A percentile compares a stretch with the other conserved stretches of the same genome.
Conservation (phyloP, 2,797 vertebrate genomes). For the Ceyx erithaca region DNA sequence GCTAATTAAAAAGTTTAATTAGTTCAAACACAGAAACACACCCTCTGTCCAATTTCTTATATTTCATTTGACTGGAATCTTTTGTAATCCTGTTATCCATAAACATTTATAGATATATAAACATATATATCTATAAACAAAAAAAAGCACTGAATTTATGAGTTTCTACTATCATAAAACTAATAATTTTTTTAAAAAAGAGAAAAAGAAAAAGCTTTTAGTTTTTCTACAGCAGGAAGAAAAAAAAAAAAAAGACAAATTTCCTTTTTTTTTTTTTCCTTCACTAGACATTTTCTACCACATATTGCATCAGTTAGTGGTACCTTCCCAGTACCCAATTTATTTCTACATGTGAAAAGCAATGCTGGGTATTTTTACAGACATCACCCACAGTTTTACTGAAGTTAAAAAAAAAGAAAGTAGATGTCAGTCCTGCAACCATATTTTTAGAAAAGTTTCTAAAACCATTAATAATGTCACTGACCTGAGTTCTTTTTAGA, state of each 20-base stretch:
- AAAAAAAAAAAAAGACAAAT: neutral
- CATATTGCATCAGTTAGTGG: neutral
- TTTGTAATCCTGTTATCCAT: neutral
- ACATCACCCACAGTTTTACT: neutral
- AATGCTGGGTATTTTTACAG: neutral
- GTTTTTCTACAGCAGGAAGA: neutral
- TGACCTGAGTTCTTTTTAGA: neutral
- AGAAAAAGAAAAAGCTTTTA: neutral
- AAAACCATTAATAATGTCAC: neutral
- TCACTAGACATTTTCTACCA: neutral
- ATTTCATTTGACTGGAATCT: neutral
- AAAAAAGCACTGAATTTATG: neutral
- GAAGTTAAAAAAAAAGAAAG: neutral
- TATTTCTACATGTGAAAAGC: neutral
- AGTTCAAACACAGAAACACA: neutral
- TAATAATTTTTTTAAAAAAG: neutral
- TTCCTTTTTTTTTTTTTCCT: neutral
- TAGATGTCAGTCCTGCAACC: neutral
- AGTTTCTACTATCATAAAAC: neutral
- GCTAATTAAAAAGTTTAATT: neutral
- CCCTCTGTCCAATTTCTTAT: fast-evolving
- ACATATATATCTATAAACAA: neutral
- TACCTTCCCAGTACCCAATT: neutral
- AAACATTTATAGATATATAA: neutral
- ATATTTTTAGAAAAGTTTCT: neutral